Evolutionary conservation across 1,140 invertebrate species (phyloP).

Genomic region (Linepithema humile): DNA sequence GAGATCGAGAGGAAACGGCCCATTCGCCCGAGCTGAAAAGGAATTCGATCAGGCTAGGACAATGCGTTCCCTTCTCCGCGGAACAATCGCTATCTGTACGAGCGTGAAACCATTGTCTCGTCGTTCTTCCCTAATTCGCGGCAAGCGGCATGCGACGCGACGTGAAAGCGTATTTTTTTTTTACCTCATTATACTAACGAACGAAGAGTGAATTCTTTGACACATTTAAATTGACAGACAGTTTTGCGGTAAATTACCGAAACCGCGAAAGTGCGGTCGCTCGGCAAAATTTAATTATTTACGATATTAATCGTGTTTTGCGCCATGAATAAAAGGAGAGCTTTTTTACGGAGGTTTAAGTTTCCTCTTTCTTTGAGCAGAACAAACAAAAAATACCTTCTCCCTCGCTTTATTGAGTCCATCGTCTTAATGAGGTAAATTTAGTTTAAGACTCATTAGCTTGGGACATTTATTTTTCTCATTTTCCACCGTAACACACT

Average conservation of each 20-base stretch:
- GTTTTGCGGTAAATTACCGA: neutral
- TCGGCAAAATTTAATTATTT: slow-evolving; percentile 10
- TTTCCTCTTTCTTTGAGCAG: neutral
- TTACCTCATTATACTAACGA: slow-evolving; percentile 1
- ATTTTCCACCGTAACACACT: neutral
- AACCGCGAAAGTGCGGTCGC: neutral
- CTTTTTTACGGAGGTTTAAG: neutral
- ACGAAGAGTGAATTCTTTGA: neutral
- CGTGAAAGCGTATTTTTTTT: neutral
- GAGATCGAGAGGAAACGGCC: slow-evolving; percentile 42
- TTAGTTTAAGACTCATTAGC: neutral
- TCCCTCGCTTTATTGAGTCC: neutral
- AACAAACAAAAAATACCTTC: neutral
- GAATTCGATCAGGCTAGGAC: slow-evolving; percentile 63
- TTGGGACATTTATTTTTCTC: neutral
- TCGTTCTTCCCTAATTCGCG: neutral
- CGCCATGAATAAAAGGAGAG: neutral
- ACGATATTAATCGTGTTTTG: neutral
- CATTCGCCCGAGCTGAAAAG: slow-evolving; percentile 53
- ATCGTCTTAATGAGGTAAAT: neutral
- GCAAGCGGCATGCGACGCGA: neutral
- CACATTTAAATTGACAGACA: neutral
- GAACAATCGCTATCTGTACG: slow-evolving; percentile 55
- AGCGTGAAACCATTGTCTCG: slow-evolving; percentile 51
- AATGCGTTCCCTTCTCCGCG: slow-evolving; percentile 45